Evolutionary conservation across 2,888 invertebrate species (phyloP).

Genomic region (Ashinkailepas kermadecensis): DNA sequence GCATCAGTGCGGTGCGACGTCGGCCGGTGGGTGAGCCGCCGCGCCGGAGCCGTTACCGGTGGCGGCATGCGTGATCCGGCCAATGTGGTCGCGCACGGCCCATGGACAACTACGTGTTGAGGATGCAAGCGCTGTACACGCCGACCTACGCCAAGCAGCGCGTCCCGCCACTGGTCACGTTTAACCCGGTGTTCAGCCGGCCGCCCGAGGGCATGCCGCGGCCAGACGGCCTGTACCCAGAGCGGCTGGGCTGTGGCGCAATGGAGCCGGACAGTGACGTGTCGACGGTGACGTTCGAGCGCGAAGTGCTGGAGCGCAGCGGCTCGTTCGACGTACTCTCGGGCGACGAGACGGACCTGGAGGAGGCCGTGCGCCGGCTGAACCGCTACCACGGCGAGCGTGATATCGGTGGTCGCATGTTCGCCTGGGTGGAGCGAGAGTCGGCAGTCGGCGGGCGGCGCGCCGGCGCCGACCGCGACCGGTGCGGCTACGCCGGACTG

Average conservation of each 20-base stretch:
- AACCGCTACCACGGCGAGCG: background rate
- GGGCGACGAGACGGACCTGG: slow-evolving; percentile 10
- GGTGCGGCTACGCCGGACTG: too few species aligned
- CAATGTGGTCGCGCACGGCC: background rate
- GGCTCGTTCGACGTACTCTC: slow-evolving; percentile 5
- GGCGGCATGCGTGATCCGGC: background rate
- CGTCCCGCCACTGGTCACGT: background rate
- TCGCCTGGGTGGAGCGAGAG: background rate
- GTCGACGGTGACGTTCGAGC: slow-evolving; percentile 16
- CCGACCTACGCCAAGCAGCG: background rate
- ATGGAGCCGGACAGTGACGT: background rate
- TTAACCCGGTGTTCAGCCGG: slow-evolving; percentile 10
- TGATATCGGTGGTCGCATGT: background rate
- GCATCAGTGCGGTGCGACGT: background rate
- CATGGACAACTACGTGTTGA: slow-evolving; percentile 20
- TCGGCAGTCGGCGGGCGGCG: background rate
- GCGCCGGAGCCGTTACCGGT: background rate
- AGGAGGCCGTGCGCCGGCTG: slow-evolving; percentile 4
- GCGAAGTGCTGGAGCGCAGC: slow-evolving; percentile 16
- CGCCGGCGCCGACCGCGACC: background rate
- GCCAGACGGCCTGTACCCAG: background rate
- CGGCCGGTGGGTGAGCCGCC: too few species aligned
- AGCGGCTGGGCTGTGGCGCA: background rate
- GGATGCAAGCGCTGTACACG: background rate
- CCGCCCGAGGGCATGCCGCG: background rate